phyloP scores from a whole-genome alignment of 2,888 invertebrate genomes.

The Cosmia trapezina region DNA sequence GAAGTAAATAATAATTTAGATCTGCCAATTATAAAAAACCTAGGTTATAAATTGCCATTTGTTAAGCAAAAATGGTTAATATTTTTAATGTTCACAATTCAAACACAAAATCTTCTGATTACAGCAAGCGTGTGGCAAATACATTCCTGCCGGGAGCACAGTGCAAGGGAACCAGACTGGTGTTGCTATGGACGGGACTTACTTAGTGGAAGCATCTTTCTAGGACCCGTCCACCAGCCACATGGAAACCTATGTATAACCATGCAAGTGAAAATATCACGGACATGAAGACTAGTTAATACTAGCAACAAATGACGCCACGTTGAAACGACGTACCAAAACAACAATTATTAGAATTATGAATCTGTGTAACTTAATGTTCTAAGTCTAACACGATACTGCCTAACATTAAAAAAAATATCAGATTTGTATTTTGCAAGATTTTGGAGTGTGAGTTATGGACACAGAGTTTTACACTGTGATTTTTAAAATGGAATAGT shows the following conservation, averaged over 20 bases:
- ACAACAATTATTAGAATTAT: constrained; percentile 86
- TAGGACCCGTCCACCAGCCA: constrained; percentile 88
- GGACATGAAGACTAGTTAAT: constrained; percentile 63
- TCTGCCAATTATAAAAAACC: neutral
- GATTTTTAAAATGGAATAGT: constrained; percentile 69
- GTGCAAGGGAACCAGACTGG: constrained; percentile 95
- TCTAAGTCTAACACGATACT: constrained; percentile 87
- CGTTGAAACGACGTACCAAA: constrained; percentile 58
- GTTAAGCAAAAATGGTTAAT: neutral
- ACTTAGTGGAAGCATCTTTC: constrained; percentile 96
- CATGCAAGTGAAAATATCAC: constrained; percentile 63
- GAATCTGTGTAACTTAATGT: constrained; percentile 78
- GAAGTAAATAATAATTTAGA: neutral
- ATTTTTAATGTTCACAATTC: constrained; percentile 23
- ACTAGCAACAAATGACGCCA: constrained; percentile 57
- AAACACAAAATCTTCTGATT: constrained; percentile 70
- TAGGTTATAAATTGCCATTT: neutral
- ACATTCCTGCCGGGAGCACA: constrained; percentile 95
- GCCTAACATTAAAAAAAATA: constrained; percentile 82
- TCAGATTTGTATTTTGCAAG: constrained; percentile 77
- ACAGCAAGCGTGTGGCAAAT: constrained; percentile 96
- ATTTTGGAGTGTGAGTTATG: constrained; percentile 67
- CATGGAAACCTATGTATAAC: constrained; percentile 85
- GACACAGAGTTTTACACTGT: constrained; percentile 67
- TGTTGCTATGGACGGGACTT: constrained; percentile 95